Base-by-base conservation (phyloP, 2,888 invertebrate species). In the Tubulanus polymorphus region DNA sequence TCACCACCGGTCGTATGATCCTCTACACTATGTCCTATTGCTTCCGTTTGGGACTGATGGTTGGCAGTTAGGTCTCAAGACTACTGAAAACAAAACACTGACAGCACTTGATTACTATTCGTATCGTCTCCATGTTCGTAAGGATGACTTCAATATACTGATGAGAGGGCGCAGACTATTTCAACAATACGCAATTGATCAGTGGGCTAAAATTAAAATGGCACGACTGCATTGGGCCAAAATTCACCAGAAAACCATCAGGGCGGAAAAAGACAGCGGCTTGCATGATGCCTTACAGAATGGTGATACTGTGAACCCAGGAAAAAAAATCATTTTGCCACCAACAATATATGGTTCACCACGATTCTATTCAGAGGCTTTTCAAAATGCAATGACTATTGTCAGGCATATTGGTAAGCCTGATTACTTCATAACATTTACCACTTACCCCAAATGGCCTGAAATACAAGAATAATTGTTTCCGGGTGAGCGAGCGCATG, bases 381-480 rank as follows among this genome's bases (percentile, higher is more conserved):
- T 71, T 62, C 76, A 80, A 60, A 79, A 80, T 69, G 74, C 77
- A 0, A 80, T 81, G 79, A 65, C 77, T 15, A 73, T 78, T 48
- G 80, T 81, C 3, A 35, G 70, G 30, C 72, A 74, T 57, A 75
- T 62, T 69, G 81, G 81, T 2, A 72, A 71, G 55, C 79, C 80
- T 25, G 73, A 76, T 78, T 37, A 35, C 18, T 81, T 81, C 61
- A 71, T 60, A 12, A 62, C 60, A 15, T 54, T 64, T 23, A 61
- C 63, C n/a, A 57, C 55, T 37, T 63, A 63, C 51, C 59, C 57
- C 0, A 30, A 25, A 25, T 64, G 56, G 55, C 29, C 49, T n/a
- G 63, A 64, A 37, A 55, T 64, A 10, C 32, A 26, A 23, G 41
- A 45, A 6, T 35, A 56, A 28, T 26, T 64, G 26, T 30, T 62